A percentile compares a stretch with the other conserved stretches of the same genome.
These are phyloP conservation scores for Oostethus manadensis DNA, from an alignment of 2,113 vertebrate genomes.

Conservation along the genomic window DNA sequence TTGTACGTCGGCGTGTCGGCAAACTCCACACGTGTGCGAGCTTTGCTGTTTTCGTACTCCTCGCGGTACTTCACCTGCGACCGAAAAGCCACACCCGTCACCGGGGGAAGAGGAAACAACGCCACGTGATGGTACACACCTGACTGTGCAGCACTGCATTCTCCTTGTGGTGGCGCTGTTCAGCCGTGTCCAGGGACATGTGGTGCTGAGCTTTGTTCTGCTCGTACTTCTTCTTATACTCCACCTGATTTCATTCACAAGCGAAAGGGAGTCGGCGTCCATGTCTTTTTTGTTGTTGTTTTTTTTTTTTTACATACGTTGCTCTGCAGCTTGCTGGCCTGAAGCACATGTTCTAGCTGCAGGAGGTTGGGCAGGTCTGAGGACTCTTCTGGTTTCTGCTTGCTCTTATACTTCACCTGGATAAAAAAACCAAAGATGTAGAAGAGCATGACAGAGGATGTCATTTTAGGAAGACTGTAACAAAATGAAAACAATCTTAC, in stretches of 20 bases:
- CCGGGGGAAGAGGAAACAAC: too few relatives aligned
- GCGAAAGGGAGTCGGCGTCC: background rate
- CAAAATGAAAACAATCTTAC: background rate
- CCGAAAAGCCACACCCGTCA: background rate
- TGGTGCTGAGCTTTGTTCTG: slow-evolving; percentile 72
- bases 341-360: slow-evolving; percentile 83
- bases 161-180: slow-evolving; percentile 78
- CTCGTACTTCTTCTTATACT: slow-evolving; percentile 79
- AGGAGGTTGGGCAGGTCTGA: slow-evolving; percentile 83
- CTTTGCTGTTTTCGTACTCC: slow-evolving; percentile 83
- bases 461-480: too few relatives aligned
- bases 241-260: slow-evolving; percentile 62
- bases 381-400: slow-evolving; percentile 67
- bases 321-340: slow-evolving; percentile 83
- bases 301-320: slow-evolving; percentile 66
- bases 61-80: slow-evolving; percentile 86
- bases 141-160: slow-evolving; percentile 79
- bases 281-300: too few relatives aligned
- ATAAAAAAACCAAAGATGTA: background rate
- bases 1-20: slow-evolving; percentile 84
- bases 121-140: slow-evolving; percentile 37
- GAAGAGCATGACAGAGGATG: too few relatives aligned
- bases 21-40: slow-evolving; percentile 84
- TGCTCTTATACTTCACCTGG: slow-evolving; percentile 87
- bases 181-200: slow-evolving; percentile 66